Evolutionary conservation across 2,888 invertebrate genomes (phyloP).

Genomic region (Agapostemon virescens): DNA sequence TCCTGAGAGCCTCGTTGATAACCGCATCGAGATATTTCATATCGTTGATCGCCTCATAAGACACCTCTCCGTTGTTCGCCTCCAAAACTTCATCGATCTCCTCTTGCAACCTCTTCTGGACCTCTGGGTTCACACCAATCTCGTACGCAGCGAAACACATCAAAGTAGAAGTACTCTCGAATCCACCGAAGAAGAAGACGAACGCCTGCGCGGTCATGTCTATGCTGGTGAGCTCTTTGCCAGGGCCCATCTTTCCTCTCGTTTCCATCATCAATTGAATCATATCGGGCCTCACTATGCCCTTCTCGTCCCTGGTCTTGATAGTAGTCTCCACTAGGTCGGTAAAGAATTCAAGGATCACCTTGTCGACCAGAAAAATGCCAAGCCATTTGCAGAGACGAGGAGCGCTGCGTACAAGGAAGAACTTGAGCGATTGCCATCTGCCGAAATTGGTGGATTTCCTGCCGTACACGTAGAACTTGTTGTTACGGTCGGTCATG

Average conservation of each 20-base stretch:
- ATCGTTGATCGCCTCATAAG: conserved; percentile 80
- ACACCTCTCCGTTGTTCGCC: conserved; percentile 71
- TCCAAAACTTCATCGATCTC: conserved; percentile 74
- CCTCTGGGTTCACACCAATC: conserved; percentile 76
- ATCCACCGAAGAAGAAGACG: conserved; percentile 75
- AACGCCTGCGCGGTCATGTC: conserved; percentile 81
- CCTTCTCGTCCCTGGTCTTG: conserved; percentile 60
- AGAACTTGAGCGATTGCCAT: conserved; percentile 36
- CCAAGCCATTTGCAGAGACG: conserved; percentile 33
- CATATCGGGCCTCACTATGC: conserved; percentile 82
- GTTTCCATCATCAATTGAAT: conserved; percentile 83
- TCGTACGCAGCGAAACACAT: conserved; percentile 71
- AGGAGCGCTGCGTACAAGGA: conserved; percentile 47
- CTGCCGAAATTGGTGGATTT: conserved; percentile 52
- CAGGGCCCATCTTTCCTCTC: conserved; percentile 44
- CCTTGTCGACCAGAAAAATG: conserved; percentile 48
- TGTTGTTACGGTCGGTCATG: conserved; percentile 70
- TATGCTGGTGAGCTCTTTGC: conserved; percentile 61
- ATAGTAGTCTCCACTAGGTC: conserved; percentile 62
- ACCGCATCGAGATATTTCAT: conserved; percentile 83
- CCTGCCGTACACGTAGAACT: conserved; percentile 71
- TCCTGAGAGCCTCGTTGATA: conserved; percentile 74
- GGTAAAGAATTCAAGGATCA: conserved; percentile 56
- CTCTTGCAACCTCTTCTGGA: conserved; percentile 77
- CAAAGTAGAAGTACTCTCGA: conserved; percentile 70